Conservation (phyloP, 2,113 vertebrate genomes). For the Kryptolebias marmoratus region DNA sequence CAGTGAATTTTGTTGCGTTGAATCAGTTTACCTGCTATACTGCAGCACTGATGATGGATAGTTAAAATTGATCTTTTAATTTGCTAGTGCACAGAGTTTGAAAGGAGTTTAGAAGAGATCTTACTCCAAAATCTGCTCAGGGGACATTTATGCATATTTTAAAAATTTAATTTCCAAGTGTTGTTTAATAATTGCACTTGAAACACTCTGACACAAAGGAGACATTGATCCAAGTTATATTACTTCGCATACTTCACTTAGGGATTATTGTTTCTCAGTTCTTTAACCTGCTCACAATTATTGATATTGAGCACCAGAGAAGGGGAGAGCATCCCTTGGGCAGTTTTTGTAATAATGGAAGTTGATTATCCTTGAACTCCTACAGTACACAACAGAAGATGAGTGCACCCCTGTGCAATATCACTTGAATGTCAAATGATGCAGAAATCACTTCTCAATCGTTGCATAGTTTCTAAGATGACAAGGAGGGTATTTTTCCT, state of each 20-base stretch:
- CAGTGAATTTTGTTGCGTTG: constrained; percentile 31
- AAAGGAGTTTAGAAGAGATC: constrained; percentile 8
- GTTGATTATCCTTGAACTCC: constrained; percentile 55
- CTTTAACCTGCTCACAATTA: constrained; percentile 53
- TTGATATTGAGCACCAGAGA: constrained; percentile 49
- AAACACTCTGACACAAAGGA: constrained; percentile 49
- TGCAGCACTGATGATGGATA: constrained; percentile 40
- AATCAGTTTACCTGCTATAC: constrained; percentile 32
- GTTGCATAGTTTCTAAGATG: background rate
- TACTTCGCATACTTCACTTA: constrained; percentile 15
- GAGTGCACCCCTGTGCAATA: background rate
- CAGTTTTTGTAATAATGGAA: constrained; percentile 45
- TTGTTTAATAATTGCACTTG: constrained; percentile 54
- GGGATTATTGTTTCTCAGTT: constrained; percentile 43
- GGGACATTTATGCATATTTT: constrained; percentile 34
- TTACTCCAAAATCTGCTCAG: constrained; percentile 18
- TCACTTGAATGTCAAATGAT: background rate
- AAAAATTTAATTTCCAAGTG: constrained; percentile 29
- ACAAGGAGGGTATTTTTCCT: background rate
- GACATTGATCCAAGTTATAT: constrained; percentile 56
- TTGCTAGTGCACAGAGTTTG: constrained; percentile 20
- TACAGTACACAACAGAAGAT: constrained; percentile 14
- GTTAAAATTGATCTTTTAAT: constrained; percentile 45
- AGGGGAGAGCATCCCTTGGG: constrained; percentile 35
- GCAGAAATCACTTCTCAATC: background rate